Evolutionary conservation across 2,797 vertebrate species (phyloP).

Genomic region (Ctenopoma kingsleyae): DNA sequence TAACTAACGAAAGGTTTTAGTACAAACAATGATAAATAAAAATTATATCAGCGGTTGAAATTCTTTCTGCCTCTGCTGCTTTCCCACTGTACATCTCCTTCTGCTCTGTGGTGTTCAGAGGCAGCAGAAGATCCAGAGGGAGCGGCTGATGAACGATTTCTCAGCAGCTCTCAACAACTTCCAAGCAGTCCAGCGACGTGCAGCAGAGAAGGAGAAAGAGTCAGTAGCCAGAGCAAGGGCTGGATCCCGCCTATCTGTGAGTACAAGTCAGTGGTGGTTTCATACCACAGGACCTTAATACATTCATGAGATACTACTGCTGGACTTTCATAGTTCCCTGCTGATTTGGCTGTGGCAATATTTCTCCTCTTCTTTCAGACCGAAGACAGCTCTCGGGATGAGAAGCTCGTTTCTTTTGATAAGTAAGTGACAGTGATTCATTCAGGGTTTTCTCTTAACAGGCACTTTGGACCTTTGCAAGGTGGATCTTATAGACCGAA

Average conservation of each 20-base stretch:
- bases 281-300: neutral
- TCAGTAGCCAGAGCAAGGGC: conserved; percentile 91
- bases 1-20: too few relatives aligned
- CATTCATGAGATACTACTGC: neutral
- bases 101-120: conserved; percentile 79
- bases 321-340: neutral
- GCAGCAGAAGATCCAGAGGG: conserved; percentile 95
- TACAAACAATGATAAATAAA: too few relatives aligned
- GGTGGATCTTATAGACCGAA: neutral
- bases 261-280: neutral
- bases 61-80: neutral
- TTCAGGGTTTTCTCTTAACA: neutral
- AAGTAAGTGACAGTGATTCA: conserved; percentile 84
- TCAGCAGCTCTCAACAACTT: conserved; percentile 95
- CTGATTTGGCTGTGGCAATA: neutral
- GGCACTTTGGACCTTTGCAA: too few relatives aligned
- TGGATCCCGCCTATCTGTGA: conserved; percentile 84
- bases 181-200: conserved; percentile 92
- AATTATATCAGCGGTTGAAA: neutral
- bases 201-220: conserved; percentile 95
- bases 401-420: conserved; percentile 95
- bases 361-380: conserved; percentile 74
- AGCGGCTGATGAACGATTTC: conserved; percentile 98
- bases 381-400: conserved; percentile 90
- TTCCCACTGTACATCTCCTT: neutral